These are phyloP conservation scores for Adelphocoris suturalis DNA, from an alignment of 2,888 invertebrate genomes.

Conservation along the genomic window DNA sequence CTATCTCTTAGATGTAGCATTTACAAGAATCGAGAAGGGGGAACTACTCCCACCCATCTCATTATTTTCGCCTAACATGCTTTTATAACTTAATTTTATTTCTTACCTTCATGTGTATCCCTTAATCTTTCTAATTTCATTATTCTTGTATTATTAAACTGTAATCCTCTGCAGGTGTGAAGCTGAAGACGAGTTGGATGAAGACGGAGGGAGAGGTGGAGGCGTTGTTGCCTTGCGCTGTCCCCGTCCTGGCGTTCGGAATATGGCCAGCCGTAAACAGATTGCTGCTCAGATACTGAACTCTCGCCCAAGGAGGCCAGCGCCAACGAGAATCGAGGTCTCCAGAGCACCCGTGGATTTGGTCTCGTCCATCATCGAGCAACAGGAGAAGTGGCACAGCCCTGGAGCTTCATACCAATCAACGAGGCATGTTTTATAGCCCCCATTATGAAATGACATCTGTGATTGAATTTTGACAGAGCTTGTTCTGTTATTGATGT, in stretches of 20 bases:
- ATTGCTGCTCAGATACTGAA: constrained; percentile 72
- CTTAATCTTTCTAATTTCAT: no score
- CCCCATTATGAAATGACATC: not conserved
- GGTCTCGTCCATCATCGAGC: constrained; percentile 72
- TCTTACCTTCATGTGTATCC: no score
- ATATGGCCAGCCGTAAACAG: constrained; percentile 73
- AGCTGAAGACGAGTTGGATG: constrained; percentile 75
- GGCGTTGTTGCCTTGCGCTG: constrained; percentile 77
- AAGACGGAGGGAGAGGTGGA: constrained; percentile 76
- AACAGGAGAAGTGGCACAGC: constrained; percentile 73
- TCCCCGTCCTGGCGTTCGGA: constrained; percentile 76
- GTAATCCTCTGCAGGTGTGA: constrained; percentile 72
- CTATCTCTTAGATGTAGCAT: no score
- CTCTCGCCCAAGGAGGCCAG: constrained; percentile 46
- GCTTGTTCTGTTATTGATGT: no score
- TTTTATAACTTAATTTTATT: no score
- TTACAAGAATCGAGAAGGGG: no score
- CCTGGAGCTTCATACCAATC: constrained; percentile 70
- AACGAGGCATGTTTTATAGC: not conserved
- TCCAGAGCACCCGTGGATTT: constrained; percentile 72
- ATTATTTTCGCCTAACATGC: no score
- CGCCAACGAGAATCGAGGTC: constrained; percentile 72
- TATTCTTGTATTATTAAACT: no score
- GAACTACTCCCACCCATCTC: no score
- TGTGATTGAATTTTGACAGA: no score